Conservation (phyloP, 35 echinoderm and acorn worm species). For the Chiridota heheva region DNA sequence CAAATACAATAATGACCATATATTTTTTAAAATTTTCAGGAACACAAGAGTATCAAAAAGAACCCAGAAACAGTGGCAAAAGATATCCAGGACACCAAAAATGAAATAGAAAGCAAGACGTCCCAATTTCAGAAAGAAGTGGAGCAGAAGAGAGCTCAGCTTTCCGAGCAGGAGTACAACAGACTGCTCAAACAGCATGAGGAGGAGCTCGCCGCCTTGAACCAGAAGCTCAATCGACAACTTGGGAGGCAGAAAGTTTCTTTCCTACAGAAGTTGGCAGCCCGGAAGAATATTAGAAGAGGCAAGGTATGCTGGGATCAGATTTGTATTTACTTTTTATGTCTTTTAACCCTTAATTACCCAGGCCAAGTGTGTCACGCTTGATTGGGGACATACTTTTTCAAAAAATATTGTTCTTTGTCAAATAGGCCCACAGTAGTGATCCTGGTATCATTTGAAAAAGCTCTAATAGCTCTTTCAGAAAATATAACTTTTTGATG, state of each 20-base stretch:
- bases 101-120: slow-evolving; percentile 47
- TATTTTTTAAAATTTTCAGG: too few species aligned
- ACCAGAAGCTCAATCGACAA: slow-evolving; percentile 36
- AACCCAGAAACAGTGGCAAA: not conserved
- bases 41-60: not conserved
- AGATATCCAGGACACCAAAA: not conserved
- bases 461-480: too few species aligned
- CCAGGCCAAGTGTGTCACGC: too few species aligned
- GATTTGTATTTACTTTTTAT: too few species aligned
- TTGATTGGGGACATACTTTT: too few species aligned
- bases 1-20: too few species aligned
- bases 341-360: too few species aligned
- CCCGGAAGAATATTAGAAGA: slow-evolving; percentile 27
- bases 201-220: slow-evolving; percentile 47
- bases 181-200: slow-evolving; percentile 61
- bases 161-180: slow-evolving; percentile 73
- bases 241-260: slow-evolving; percentile 48
- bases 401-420: too few species aligned
- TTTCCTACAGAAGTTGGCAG: slow-evolving; percentile 61
- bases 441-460: too few species aligned
- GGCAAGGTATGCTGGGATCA: slow-evolving; percentile 26
- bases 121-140: slow-evolving; percentile 62
- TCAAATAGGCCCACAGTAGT: too few species aligned
- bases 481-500: too few species aligned
- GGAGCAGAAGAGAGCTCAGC: slow-evolving; percentile 49